These are phyloP conservation scores for Kryphioiulus occultus DNA, from an alignment of 2,888 invertebrate species.

Conservation along the genomic window DNA sequence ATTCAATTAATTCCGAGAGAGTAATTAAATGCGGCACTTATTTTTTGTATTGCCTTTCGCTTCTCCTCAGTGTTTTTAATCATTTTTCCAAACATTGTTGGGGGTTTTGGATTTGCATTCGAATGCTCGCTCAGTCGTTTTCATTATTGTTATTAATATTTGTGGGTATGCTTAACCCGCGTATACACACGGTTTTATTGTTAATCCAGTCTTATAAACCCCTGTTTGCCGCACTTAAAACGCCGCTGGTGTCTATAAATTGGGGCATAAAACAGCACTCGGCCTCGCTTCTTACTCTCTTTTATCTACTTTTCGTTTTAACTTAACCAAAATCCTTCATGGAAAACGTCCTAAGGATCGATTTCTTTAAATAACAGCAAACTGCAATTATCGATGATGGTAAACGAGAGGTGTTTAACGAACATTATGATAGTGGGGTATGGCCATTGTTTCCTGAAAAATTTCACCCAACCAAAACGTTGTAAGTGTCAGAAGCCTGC, in stretches of 20 bases:
- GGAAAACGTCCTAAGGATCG: not conserved
- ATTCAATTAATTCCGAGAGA: constrained; percentile 19
- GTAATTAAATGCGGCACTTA: not conserved
- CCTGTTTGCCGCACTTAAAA: constrained; percentile 4
- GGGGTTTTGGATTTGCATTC: not conserved
- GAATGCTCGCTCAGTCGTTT: not conserved
- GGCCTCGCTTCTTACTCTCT: not conserved
- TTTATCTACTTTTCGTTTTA: not conserved
- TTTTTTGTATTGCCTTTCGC: not conserved
- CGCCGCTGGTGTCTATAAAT: not conserved
- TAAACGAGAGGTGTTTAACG: constrained; percentile 3
- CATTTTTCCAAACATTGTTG: not conserved
- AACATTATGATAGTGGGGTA: not conserved
- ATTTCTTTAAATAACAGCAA: not conserved
- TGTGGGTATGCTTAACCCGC: not conserved
- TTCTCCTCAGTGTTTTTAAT: not conserved
- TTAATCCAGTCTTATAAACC: constrained; percentile 10
- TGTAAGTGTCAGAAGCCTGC: too few species aligned
- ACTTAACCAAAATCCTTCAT: not conserved
- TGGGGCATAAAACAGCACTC: constrained; percentile 20
- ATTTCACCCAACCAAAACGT: too few species aligned
- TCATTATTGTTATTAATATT: constrained; percentile 2
- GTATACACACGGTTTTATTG: not conserved
- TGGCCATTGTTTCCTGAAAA: too few species aligned
- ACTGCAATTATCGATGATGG: not conserved